Evolutionary conservation across 2,888 invertebrate species (phyloP).

Genomic region (Acronicta aceris): DNA sequence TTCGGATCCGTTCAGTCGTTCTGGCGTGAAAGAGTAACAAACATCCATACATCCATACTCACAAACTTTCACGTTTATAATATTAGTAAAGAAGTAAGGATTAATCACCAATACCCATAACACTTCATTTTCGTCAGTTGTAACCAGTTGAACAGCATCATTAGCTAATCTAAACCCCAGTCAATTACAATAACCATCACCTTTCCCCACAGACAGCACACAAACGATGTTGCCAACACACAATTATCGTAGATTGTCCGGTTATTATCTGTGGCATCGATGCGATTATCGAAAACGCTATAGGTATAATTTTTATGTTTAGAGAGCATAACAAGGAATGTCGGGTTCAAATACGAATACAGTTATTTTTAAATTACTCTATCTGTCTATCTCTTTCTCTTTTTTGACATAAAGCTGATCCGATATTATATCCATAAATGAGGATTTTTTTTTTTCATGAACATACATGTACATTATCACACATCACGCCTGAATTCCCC

Average conservation of each 20-base stretch:
- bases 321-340: neutral
- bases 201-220: neutral
- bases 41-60: too few relatives aligned
- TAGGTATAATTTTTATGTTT: slow-evolving; percentile 3
- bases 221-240: slow-evolving; percentile 10
- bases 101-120: neutral
- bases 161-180: slow-evolving; percentile 6
- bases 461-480: too few relatives aligned
- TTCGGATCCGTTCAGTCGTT: too few relatives aligned
- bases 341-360: too few relatives aligned
- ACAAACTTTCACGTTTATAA: too few relatives aligned
- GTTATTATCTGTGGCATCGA: slow-evolving; percentile 6
- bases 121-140: neutral
- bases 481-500: too few relatives aligned
- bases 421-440: too few relatives aligned
- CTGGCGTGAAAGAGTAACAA: too few relatives aligned
- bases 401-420: neutral
- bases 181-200: slow-evolving; percentile 20
- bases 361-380: too few relatives aligned
- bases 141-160: slow-evolving; percentile 11
- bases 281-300: neutral
- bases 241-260: slow-evolving; percentile 8
- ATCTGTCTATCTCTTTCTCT: neutral
- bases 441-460: too few relatives aligned
- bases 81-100: too few relatives aligned